Conservation (phyloP, 2,797 vertebrate genomes). For the Sphenodon punctatus region DNA sequence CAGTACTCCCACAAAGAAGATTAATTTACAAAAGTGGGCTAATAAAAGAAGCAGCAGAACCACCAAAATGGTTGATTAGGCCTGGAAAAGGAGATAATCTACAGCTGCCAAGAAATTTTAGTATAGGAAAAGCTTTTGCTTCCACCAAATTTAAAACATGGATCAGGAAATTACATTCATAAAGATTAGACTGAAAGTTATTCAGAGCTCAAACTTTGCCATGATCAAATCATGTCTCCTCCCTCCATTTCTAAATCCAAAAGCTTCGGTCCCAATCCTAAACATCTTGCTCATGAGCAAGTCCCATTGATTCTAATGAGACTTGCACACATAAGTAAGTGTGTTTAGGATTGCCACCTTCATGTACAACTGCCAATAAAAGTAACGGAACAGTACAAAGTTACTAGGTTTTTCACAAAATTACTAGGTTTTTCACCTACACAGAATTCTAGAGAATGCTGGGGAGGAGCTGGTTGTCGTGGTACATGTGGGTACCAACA, state of each 20-base stretch:
- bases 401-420: accelerated
- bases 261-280: no score
- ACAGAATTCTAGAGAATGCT: no score
- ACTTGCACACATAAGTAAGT: no score
- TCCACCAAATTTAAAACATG: background rate
- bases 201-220: background rate
- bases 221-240: background rate
- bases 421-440: no score
- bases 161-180: background rate
- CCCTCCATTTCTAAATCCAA: background rate
- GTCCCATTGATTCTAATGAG: no score
- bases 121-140: background rate
- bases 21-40: conserved; percentile 25
- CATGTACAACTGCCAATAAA: background rate
- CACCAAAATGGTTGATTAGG: conserved; percentile 36
- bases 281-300: no score
- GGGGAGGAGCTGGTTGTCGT: no score
- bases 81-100: background rate
- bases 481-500: no score
- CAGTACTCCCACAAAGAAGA: conserved; percentile 48
- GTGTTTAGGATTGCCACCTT: no score
- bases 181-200: no score
- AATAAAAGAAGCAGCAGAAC: conserved; percentile 10
- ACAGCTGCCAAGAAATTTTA: background rate
- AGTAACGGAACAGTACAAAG: background rate